phyloP scores from a whole-genome alignment of 2,113 vertebrate species.

The Gymnogyps californianus region DNA sequence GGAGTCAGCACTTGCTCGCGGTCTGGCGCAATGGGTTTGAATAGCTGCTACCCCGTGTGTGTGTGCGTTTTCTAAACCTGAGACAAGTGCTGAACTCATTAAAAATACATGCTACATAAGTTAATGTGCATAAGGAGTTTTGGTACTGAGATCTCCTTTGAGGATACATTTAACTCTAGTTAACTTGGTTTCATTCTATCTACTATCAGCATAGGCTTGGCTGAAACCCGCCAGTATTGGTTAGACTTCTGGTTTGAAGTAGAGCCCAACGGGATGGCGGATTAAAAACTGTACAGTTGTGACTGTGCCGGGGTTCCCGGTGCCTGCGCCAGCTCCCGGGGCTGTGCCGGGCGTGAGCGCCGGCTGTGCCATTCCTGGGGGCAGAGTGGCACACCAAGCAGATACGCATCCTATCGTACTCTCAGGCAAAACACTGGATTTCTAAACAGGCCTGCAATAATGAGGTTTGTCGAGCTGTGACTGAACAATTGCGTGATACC shows the following conservation, averaged over 20 bases:
- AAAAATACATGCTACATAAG: constrained; percentile 27
- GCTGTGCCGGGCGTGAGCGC: neutral
- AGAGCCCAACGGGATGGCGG: neutral
- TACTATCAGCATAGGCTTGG: constrained; percentile 34
- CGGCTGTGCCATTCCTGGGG: neutral
- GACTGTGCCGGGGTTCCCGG: neutral
- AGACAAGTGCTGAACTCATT: constrained; percentile 48
- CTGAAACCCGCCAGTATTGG: constrained; percentile 7
- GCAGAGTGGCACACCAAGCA: rapidly evolving
- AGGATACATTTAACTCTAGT: constrained; percentile 50
- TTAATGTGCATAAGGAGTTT: constrained; percentile 64
- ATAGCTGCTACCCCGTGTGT: constrained; percentile 1
- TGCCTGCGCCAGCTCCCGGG: neutral
- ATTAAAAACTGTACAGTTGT: neutral
- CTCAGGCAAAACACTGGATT: neutral
- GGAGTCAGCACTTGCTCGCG: neutral
- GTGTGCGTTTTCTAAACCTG: constrained; percentile 19
- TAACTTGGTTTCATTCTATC: constrained; percentile 66
- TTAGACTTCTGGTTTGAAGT: neutral
- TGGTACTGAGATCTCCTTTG: constrained; percentile 55
- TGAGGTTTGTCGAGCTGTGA: neutral
- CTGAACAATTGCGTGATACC: neutral
- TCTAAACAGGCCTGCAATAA: neutral
- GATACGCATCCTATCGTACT: rapidly evolving
- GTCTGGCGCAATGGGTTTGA: constrained; percentile 18